Evolutionary conservation across 2,113 vertebrate genomes (phyloP), one percentile per base, ranked within the genome.

Genomic region (Cyprinus carpio): DNA sequence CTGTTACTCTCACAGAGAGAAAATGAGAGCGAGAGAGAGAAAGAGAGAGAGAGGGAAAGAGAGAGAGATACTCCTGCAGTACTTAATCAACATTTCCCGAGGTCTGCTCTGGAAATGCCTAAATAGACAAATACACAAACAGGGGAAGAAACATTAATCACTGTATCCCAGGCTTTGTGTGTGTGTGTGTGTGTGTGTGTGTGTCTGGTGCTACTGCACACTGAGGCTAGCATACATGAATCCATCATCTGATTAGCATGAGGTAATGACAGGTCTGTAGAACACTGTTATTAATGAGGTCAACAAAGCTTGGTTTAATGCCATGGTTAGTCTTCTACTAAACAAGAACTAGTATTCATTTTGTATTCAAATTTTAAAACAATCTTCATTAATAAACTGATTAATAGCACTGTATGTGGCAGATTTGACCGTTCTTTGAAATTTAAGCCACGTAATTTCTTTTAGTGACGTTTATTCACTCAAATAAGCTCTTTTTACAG

Each of bases 1-100:
- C 89, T 90, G 79, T 92, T 87, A 76, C 77, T 89, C 86, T 83
- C 74, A 74, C 69, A 43, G 85, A 20, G 31, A 58, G 64, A 64
- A 85, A 75, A 78, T 49, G 64, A 75, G 75, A 56, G 18, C 58
- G 29, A 74, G 65, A 56, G 20, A 58, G 46, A 46, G 56, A 77
- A 64, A 40, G 20, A 74, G n/a, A 65, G 56, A 37, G 16, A 40
- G 8, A 40, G 40, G 9, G 8, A 67, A 81, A 16, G 29, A 56
- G 62, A 67, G 81, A 72, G n/a, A 29, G 18, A 64, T 62, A 25
- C 8, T 74, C 29, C 58, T 64, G 71, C 80, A 49, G 49, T 74
- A 86, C 74, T 87, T 88, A 69, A 85, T 87, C 87, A 83, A 84
- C 34, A 79, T 88, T 88, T 82, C 34, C 75, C 40, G 46, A 86